phyloP scores from a whole-genome alignment of 2,113 vertebrate species.

The Crotophaga sulcirostris region DNA sequence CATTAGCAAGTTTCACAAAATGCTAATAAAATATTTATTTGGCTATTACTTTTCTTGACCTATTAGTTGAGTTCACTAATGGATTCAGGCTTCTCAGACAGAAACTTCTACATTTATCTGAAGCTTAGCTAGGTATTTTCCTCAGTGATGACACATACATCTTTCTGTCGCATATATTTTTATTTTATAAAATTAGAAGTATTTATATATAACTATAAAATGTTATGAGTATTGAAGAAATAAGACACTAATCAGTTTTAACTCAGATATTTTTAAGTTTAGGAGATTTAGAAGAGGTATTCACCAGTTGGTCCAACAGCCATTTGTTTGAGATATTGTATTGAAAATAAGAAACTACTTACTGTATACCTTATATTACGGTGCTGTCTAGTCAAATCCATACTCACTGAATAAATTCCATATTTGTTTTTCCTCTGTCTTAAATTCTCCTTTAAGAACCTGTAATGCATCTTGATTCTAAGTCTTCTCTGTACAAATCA shows the following conservation, averaged over 20 bases:
- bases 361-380: not conserved
- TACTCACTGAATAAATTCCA: not conserved
- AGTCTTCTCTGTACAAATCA: not conserved
- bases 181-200: not conserved
- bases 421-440: not conserved
- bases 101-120: conserved; percentile 35
- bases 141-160: not conserved
- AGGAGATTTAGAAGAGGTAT: not conserved
- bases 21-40: conserved; percentile 91
- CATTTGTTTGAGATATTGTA: not conserved
- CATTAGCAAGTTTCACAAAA: conserved; percentile 86
- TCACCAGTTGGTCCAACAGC: not conserved
- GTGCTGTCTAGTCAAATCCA: not conserved
- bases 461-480: not conserved
- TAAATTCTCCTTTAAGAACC: not conserved
- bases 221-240: not conserved
- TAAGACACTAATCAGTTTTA: not conserved
- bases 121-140: not conserved
- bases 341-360: not conserved
- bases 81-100: conserved; percentile 80
- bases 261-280: not conserved
- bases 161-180: not conserved
- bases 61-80: conserved; percentile 86
- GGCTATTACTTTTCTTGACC: conserved; percentile 90
- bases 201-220: not conserved